Evolutionary conservation across 2,888 invertebrate genomes (phyloP).

Genomic region (Idaea straminata): DNA sequence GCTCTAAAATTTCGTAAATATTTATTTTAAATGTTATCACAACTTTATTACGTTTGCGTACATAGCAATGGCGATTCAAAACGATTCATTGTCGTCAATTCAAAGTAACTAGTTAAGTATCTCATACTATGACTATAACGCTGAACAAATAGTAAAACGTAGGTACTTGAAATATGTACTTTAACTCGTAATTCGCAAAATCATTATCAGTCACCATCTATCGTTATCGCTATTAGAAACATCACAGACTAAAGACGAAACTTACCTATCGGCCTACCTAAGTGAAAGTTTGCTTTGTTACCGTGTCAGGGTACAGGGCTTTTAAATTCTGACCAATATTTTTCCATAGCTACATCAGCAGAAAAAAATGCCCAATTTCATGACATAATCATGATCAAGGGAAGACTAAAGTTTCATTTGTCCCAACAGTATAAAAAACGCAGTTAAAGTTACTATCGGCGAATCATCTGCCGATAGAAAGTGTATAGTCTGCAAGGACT

Average conservation of each 20-base stretch:
- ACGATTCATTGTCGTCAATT: not conserved
- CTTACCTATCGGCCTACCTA: too few species aligned
- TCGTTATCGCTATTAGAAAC: not conserved
- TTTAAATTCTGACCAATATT: too few species aligned
- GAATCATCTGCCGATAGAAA: not conserved
- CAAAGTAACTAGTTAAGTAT: not conserved
- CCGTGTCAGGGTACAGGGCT: too few species aligned
- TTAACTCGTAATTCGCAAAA: not conserved
- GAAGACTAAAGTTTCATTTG: too few species aligned
- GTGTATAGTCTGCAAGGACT: not conserved
- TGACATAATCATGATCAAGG: too few species aligned
- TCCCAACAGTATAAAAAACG: too few species aligned
- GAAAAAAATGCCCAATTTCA: too few species aligned
- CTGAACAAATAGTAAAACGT: not conserved
- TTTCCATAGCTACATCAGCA: too few species aligned
- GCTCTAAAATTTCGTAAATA: not conserved
- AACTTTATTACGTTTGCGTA: not conserved
- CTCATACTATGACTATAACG: not conserved
- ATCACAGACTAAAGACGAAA: not conserved
- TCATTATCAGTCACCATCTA: not conserved
- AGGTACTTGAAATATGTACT: not conserved
- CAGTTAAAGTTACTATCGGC: not conserved
- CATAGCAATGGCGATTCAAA: not conserved
- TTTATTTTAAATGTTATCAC: not conserved
- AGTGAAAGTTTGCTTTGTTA: too few species aligned